Base-by-base conservation (phyloP, 2,888 invertebrate genomes). In the Phytoseiulus persimilis region DNA sequence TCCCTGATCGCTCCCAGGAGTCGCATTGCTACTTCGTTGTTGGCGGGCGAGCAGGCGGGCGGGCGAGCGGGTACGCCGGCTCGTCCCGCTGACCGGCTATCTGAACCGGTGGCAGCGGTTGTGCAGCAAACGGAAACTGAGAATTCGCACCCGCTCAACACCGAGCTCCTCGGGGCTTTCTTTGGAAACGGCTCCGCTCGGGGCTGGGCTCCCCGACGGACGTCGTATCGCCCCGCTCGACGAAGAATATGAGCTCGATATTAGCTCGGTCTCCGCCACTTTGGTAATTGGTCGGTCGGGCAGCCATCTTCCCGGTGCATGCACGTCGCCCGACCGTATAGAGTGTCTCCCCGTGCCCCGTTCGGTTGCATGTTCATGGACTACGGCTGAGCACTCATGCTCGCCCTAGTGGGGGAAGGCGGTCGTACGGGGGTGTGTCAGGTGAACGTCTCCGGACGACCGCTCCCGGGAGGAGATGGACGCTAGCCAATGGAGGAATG, bases 211-310 rank as follows among this genome's bases (percentile, higher is more conserved):
- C 46, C 6, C 14, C 14, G 46, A 6, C 46, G 9, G 46, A 11
- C 14, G 46, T 46, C 46, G 9, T 14, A 46, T 14, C 14, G 46
- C 46, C 14, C 46, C 46, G 46, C 14, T 65, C 65, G 65, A 1
- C 65, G 65, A 65, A 65, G 65, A 65, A 23, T 28, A 65, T 65
- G 65, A 65, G 65, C 65, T 18, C 23, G 65, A 65, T 28, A 65
- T 65, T 65, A 65, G 65, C 65, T 28, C 18, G 9, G 65, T 65
- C 14, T 23, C 23, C 65, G 65, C 1, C 65, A 65, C 65, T 65
- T 65, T 65, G 65, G 65, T 65, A 65, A 65, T 65, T 65, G 65
- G 65, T 65, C 65, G 65, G 65, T 65, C 65, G n/a, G n/a, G n/a
- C n/a, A n/a, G n/a, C n/a, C n/a, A n/a, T n/a, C n/a, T n/a, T n/a